Conservation (phyloP, 2,797 vertebrate species). For the Serranus cabrilla region DNA sequence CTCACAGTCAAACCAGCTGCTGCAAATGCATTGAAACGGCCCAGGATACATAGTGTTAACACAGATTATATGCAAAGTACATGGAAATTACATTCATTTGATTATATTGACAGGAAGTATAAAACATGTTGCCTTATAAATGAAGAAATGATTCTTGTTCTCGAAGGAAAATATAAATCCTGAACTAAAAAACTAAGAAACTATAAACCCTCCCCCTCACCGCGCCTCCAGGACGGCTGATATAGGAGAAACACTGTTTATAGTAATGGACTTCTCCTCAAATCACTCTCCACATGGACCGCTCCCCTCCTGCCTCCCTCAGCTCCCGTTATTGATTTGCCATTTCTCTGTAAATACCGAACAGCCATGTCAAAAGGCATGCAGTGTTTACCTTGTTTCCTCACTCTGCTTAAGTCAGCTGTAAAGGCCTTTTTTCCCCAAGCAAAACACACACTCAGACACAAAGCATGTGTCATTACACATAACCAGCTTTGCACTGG, state of each 20-base stretch:
- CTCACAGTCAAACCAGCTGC: no score
- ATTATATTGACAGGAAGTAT: no score
- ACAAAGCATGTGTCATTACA: constrained; percentile 20
- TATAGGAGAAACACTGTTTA: background rate
- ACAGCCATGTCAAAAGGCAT: constrained; percentile 30
- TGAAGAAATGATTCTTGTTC: no score
- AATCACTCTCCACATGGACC: constrained; percentile 17
- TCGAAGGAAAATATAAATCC: no score
- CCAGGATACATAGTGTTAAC: no score
- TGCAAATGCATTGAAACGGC: no score
- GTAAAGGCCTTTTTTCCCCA: constrained; percentile 27
- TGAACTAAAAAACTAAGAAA: no score
- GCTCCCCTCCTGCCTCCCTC: constrained; percentile 28
- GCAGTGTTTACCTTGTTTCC: constrained; percentile 31
- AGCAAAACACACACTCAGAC: constrained; percentile 17
- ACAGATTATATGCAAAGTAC: no score
- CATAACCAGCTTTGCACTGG: constrained; percentile 33
- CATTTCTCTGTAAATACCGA: constrained; percentile 58
- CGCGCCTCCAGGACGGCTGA: no score
- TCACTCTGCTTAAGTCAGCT: constrained; percentile 29
- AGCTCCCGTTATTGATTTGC: constrained; percentile 54
- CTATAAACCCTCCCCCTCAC: no score
- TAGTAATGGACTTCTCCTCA: constrained; percentile 23
- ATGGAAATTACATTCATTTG: no score
- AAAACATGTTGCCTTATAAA: no score